Conservation (phyloP, 2,797 vertebrate genomes). For the Argyrosomus regius region DNA sequence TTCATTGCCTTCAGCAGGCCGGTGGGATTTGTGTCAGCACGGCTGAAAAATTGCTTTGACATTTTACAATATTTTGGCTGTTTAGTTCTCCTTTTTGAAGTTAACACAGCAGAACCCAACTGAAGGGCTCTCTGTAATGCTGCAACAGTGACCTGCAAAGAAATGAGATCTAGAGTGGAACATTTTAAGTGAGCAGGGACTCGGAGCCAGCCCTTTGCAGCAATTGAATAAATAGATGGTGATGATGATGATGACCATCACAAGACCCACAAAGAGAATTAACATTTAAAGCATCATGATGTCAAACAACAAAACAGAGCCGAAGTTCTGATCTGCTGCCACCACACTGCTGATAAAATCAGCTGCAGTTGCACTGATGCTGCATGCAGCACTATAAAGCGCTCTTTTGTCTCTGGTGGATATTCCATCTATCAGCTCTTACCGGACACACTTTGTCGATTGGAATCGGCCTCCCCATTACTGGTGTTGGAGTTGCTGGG, state of each 20-base stretch:
- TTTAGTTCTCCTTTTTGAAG: conserved; percentile 4
- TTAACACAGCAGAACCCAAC: conserved; percentile 10
- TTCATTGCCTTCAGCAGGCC: conserved; percentile 1
- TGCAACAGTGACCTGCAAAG: background rate
- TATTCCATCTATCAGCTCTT: conserved; percentile 59
- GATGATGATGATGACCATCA: background rate
- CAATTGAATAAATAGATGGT: background rate
- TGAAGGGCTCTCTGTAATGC: background rate
- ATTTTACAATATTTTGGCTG: conserved; percentile 20
- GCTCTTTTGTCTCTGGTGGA: background rate
- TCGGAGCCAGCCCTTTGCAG: background rate
- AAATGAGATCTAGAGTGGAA: background rate
- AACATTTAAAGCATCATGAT: background rate
- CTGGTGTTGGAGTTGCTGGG: conserved; percentile 91
- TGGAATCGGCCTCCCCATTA: conserved; percentile 95
- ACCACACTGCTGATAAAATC: background rate
- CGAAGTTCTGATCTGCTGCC: background rate
- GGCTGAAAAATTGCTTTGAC: conserved; percentile 12
- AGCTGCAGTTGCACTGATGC: background rate
- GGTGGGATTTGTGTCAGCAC: background rate
- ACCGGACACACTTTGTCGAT: conserved; percentile 96
- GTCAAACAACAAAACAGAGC: background rate
- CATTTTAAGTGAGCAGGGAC: background rate
- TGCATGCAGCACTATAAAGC: background rate
- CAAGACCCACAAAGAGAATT: background rate